Percentiles rank a stretch among this genome's conserved stretches.
These are phyloP conservation scores for Corydoras sp. DNA, from an alignment of 2,113 vertebrate genomes.

Conservation along the genomic window DNA sequence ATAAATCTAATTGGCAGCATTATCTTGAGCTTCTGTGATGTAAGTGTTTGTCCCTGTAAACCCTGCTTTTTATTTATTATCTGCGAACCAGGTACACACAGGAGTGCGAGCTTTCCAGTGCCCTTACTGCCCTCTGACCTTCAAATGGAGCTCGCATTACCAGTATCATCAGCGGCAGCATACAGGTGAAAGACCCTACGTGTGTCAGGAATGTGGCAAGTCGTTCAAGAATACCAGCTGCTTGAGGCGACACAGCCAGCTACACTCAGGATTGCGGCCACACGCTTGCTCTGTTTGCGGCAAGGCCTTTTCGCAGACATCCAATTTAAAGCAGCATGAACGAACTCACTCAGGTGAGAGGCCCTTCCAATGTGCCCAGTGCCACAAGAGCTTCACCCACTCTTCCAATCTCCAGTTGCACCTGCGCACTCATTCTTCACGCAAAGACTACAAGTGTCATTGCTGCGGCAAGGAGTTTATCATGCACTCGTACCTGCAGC, in stretches of 20 bases:
- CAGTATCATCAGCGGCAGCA: slow-evolving; percentile 88
- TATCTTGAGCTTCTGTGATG: neutral
- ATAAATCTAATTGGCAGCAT: too few species aligned
- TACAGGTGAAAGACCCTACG: slow-evolving; percentile 82
- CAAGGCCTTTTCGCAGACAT: slow-evolving; percentile 84
- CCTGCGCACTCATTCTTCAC: slow-evolving; percentile 78
- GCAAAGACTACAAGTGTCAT: slow-evolving; percentile 77
- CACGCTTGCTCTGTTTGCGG: slow-evolving; percentile 78
- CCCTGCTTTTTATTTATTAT: neutral
- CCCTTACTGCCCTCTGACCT: slow-evolving; percentile 80
- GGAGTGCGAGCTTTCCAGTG: slow-evolving; percentile 87
- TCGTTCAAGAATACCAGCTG: slow-evolving; percentile 90
- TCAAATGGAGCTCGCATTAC: slow-evolving; percentile 92
- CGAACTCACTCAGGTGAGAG: slow-evolving; percentile 83
- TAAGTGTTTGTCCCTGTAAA: neutral
- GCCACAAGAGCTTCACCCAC: slow-evolving; percentile 80
- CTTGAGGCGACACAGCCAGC: slow-evolving; percentile 80
- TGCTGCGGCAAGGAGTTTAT: slow-evolving; percentile 82
- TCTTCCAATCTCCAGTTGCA: slow-evolving; percentile 85
- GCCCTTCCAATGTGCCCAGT: slow-evolving; percentile 73
- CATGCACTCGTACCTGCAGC: slow-evolving; percentile 86
- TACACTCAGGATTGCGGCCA: slow-evolving; percentile 84
- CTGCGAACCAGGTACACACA: slow-evolving; percentile 71
- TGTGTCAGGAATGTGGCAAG: slow-evolving; percentile 84
- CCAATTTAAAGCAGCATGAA: slow-evolving; percentile 87